A percentile compares a stretch with the other conserved stretches of the same genome.
phyloP scores from a whole-genome alignment of 2,888 invertebrate species.

The Leptinotarsa tumamoca region DNA sequence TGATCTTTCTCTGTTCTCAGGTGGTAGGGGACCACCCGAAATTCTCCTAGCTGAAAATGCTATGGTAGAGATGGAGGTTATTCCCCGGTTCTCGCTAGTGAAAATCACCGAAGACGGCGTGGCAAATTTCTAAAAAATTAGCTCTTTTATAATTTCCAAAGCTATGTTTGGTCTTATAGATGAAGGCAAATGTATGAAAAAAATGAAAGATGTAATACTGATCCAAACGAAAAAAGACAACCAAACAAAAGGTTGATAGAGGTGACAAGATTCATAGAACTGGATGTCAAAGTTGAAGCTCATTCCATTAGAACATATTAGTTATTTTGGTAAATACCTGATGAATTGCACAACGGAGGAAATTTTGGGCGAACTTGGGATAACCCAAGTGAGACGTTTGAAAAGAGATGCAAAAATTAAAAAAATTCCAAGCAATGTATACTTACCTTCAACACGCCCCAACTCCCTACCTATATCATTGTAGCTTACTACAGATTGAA shows the following conservation, averaged over 20 bases:
- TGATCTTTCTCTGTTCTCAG: not conserved
- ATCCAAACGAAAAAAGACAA: not conserved
- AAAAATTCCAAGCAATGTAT: too few relatives aligned
- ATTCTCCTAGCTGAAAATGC: not conserved
- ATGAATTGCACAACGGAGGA: slow-evolving; percentile 27
- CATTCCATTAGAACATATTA: slow-evolving; percentile 17
- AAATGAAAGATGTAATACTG: slow-evolving; percentile 19
- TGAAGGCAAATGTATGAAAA: slow-evolving; percentile 14
- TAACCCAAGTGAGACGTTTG: not conserved
- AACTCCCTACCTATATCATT: too few relatives aligned
- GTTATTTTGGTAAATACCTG: slow-evolving; percentile 19
- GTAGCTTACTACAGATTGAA: too few relatives aligned
- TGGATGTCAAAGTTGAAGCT: slow-evolving; percentile 14
- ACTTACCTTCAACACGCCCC: too few relatives aligned
- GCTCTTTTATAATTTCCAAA: slow-evolving; percentile 22
- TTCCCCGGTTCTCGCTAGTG: slow-evolving; percentile 26
- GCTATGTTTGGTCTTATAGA: slow-evolving; percentile 18
- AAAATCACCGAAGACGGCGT: slow-evolving; percentile 3
- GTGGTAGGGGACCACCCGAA: not conserved
- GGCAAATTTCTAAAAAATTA: slow-evolving; percentile 8
- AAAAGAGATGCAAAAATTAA: not conserved
- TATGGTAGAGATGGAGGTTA: slow-evolving; percentile 2
- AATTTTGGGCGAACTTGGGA: not conserved
- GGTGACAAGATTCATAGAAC: slow-evolving; percentile 13
- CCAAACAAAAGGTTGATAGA: slow-evolving; percentile 1